phyloP scores from a whole-genome alignment of 2,888 invertebrate species.

The Trissolcus brochymenae region DNA sequence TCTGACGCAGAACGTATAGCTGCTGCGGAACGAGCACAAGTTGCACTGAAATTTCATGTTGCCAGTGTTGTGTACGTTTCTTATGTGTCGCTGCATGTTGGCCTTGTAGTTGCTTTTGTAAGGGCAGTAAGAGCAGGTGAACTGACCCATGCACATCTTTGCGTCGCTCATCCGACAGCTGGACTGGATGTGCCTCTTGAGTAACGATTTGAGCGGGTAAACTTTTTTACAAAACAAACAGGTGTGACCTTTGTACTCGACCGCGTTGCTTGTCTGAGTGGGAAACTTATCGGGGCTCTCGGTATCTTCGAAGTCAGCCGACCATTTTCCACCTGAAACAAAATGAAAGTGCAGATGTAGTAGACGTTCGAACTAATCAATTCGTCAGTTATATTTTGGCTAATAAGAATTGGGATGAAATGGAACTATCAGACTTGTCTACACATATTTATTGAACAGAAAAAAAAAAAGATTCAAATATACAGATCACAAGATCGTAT shows the following conservation, averaged over 20 bases:
- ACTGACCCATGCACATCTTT: slow-evolving; percentile 65
- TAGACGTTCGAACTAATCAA: slow-evolving; percentile 7
- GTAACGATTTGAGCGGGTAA: slow-evolving; percentile 62
- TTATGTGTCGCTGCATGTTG: slow-evolving; percentile 73
- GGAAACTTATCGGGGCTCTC: slow-evolving; percentile 10
- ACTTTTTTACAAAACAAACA: slow-evolving; percentile 66
- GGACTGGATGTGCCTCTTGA: slow-evolving; percentile 65
- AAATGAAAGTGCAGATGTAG: slow-evolving; percentile 29
- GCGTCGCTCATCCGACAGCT: slow-evolving; percentile 61
- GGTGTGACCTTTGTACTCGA: slow-evolving; percentile 59
- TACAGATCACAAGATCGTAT: slow-evolving; percentile 22
- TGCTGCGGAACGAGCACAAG: slow-evolving; percentile 70
- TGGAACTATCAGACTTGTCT: slow-evolving; percentile 18
- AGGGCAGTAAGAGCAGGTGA: slow-evolving; percentile 74
- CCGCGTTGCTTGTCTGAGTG: slow-evolving; percentile 7
- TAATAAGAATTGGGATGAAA: background rate
- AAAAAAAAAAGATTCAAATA: slow-evolving; percentile 11
- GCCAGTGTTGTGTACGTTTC: slow-evolving; percentile 68
- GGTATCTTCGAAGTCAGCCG: slow-evolving; percentile 16
- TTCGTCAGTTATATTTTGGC: background rate
- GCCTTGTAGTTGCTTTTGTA: slow-evolving; percentile 74
- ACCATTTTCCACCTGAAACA: slow-evolving; percentile 44
- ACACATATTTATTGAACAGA: slow-evolving; percentile 32
- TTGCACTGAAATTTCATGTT: slow-evolving; percentile 65
- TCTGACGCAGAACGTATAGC: slow-evolving; percentile 70